phyloP scores from a whole-genome alignment of 2,888 invertebrate genomes.

The Hypsopygia costalis region DNA sequence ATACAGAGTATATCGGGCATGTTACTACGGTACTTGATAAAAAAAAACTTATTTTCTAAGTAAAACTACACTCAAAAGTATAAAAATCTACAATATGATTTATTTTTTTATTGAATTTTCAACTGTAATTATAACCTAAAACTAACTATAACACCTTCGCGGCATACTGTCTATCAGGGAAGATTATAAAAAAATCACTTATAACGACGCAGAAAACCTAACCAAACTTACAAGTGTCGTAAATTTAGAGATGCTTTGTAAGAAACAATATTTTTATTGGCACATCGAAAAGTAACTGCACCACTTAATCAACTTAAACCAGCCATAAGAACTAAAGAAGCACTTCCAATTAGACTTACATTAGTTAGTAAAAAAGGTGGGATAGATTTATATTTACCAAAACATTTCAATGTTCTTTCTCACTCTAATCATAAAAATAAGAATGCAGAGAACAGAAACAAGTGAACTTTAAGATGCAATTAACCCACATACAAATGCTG shows the following conservation, averaged over 20 bases:
- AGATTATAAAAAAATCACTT: no score
- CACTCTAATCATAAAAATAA: background rate
- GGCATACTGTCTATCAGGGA: background rate
- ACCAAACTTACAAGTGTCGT: no score
- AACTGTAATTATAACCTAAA: background rate
- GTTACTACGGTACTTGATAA: slow-evolving; percentile 41
- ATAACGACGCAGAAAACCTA: no score
- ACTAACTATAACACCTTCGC: background rate
- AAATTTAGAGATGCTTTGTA: no score
- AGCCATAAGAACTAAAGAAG: background rate
- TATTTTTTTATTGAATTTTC: background rate
- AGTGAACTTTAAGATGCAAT: slow-evolving; percentile 2
- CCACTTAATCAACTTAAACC: no score
- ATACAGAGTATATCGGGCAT: slow-evolving; percentile 54
- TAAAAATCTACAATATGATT: background rate
- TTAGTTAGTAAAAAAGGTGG: background rate
- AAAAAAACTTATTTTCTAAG: slow-evolving; percentile 1
- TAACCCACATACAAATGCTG: slow-evolving; percentile 5
- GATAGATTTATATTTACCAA: background rate
- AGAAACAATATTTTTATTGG: no score
- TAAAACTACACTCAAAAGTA: background rate
- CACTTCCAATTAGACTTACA: background rate
- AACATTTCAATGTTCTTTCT: background rate
- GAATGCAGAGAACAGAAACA: background rate
- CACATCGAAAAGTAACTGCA: no score